Evolutionary conservation across 1,140 invertebrate species (phyloP), one percentile per base, ranked within the genome.

Genomic region (Eubasilissa regina): DNA sequence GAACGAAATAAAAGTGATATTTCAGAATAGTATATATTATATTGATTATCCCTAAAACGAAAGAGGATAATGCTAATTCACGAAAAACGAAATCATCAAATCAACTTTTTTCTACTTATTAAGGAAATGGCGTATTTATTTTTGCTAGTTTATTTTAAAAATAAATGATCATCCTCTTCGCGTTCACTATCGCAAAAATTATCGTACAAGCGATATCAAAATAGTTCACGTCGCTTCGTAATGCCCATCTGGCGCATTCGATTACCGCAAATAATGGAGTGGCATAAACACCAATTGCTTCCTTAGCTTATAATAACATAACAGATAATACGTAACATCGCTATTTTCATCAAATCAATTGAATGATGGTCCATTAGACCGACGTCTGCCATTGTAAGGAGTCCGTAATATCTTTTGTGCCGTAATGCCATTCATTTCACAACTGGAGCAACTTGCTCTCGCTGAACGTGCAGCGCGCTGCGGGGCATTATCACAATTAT

Each of bases 281-380:
- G 11, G 1, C 48, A 51, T 51, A 51, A 51, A 8, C 44, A 73
- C 75, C 81, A 82, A 82, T 82, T 82, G 78, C 78, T 19, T 45
- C 66, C 72, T 73, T 62, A 58, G 74, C 47, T 73, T 25, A 76
- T 80, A 80, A 82, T 82, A 75, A 79, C 70, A 68, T 64, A 58
- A 76, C 64, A 75, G 55, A 73, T 73, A 53, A 73, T 73, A 73
- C 68, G 68, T 73, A 73, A 75, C 47, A 76, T 75, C 68, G 81
- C 81, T 82, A 82, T 82, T 82, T 82, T 78, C 78, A 82, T 81
- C 80, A 79, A 53, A 76, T 60, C 81, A 82, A 82, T 82, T 82
- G 81, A 82, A 82, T 82, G 78, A 82, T 82, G 78, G 81, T 53
- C 74, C 75, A 79, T 82, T 80, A 80, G 68, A 13, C 45, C 62